Conservation (phyloP, 1,140 invertebrate genomes). For the Doryteuthis pealeii region DNA sequence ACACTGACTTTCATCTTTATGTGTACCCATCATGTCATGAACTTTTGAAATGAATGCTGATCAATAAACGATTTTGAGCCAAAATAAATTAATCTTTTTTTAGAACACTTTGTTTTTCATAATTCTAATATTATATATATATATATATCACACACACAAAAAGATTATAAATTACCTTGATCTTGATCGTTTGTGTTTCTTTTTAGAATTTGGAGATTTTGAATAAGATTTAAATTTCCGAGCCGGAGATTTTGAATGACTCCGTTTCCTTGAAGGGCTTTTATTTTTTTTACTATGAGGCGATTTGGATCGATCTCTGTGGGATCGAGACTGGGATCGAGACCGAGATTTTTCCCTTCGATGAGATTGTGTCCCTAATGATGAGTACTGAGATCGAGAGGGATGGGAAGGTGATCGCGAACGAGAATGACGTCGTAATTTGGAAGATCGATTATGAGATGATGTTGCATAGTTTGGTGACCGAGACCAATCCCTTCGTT, state of each 20-base stretch:
- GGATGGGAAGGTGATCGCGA: background rate
- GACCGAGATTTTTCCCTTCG: background rate
- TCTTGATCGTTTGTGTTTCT: conserved; percentile 24
- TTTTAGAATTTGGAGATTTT: conserved; percentile 28
- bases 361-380: too few relatives aligned
- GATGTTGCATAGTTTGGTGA: background rate
- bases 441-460: too few relatives aligned
- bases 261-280: background rate
- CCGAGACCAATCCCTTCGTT: background rate
- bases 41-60: too few relatives aligned
- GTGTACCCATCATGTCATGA: too few relatives aligned
- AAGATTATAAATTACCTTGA: conserved; percentile 20
- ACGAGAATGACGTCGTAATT: background rate
- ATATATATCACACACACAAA: too few relatives aligned
- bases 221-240: background rate
- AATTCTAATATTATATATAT: too few relatives aligned
- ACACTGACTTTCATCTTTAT: too few relatives aligned
- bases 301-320: background rate
- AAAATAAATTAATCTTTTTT: too few relatives aligned
- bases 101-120: too few relatives aligned
- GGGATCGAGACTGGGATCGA: background rate
- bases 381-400: background rate
- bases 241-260: background rate
- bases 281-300: background rate
- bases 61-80: too few relatives aligned